Percentiles rank a stretch among this genome's conserved stretches.
phyloP scores from a whole-genome alignment of 2,797 vertebrate species.

The Chrysocyon brachyurus region DNA sequence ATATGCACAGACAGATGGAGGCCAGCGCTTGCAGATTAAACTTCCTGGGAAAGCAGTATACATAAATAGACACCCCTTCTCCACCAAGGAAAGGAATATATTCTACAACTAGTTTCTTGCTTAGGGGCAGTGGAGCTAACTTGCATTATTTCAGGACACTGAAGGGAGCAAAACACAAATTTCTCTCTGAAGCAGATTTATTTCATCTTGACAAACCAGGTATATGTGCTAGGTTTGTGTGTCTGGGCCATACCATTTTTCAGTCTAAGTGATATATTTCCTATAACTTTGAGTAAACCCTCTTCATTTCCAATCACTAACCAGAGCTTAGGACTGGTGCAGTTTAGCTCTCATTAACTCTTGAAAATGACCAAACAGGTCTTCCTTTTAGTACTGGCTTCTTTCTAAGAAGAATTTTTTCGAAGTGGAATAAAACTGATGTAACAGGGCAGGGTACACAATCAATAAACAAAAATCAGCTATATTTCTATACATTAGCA shows the following conservation, averaged over 20 bases:
- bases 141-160: neutral
- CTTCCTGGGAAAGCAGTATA: neutral
- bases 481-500: neutral
- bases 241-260: neutral
- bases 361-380: neutral
- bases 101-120: conserved; percentile 1
- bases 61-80: neutral
- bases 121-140: neutral
- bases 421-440: conserved; percentile 23
- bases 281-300: neutral
- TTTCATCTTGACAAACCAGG: neutral
- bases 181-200: conserved; percentile 2
- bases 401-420: neutral
- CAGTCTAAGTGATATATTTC: conserved; percentile 10
- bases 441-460: neutral
- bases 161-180: neutral
- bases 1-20: neutral
- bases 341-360: neutral
- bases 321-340: neutral
- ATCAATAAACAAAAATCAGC: conserved; percentile 6
- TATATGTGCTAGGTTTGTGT: neutral
- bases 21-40: neutral
- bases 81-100: conserved; percentile 8
- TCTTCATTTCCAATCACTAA: neutral
- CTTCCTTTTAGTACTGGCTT: neutral